Evolutionary conservation across 2,797 vertebrate genomes (phyloP).

Genomic region (Bucorvus abyssinicus): DNA sequence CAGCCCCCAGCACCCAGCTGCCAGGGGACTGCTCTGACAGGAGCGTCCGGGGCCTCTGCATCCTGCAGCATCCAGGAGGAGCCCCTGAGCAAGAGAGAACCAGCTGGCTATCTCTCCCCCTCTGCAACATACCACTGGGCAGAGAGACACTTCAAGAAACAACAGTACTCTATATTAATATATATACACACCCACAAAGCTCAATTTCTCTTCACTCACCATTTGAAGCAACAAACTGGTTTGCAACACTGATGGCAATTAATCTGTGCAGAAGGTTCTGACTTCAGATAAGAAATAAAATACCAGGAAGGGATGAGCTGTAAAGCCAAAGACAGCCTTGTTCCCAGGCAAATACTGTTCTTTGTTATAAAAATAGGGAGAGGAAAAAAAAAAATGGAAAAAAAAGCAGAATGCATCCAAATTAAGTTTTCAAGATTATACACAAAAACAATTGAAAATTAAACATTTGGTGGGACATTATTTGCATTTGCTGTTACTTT

Average conservation of each 20-base stretch:
- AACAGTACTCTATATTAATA: neutral
- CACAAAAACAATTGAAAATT: neutral
- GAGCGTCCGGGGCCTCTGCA: neutral
- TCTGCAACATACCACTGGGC: rapidly evolving
- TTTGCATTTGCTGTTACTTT: neutral
- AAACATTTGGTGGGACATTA: neutral
- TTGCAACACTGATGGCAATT: neutral
- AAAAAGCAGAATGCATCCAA: neutral
- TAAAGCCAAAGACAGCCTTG: neutral
- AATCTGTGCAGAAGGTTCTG: neutral
- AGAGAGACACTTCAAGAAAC: neutral
- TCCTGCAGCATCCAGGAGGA: neutral
- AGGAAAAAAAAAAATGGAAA: no score
- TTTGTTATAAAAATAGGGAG: neutral
- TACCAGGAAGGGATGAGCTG: neutral
- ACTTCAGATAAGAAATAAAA: conserved; percentile 5
- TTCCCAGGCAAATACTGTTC: neutral
- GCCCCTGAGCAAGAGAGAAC: neutral
- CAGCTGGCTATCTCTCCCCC: neutral
- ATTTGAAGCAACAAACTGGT: neutral
- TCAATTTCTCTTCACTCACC: neutral
- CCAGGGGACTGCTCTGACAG: neutral
- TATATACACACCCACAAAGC: neutral
- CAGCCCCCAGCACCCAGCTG: rapidly evolving
- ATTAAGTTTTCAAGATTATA: neutral